Conservation (phyloP, 2,113 vertebrate species). For the Nanorana parkeri region DNA sequence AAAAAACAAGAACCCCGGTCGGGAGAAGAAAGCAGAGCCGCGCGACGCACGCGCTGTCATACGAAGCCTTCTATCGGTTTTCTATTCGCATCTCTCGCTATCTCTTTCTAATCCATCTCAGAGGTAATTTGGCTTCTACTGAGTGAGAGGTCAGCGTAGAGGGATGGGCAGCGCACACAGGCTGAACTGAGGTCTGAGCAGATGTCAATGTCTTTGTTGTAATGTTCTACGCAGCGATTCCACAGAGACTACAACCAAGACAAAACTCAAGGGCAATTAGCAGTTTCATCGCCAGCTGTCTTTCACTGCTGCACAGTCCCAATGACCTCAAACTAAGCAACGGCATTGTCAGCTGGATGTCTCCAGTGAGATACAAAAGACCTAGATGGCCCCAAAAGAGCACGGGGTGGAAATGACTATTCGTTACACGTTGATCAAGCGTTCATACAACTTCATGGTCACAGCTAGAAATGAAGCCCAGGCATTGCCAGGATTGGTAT, state of each 20-base stretch:
- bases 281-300: constrained; percentile 3
- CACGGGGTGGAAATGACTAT: no score
- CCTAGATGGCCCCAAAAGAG: no score
- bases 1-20: no score
- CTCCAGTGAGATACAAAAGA: no score
- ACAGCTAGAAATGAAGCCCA: no score
- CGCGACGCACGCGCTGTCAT: not conserved
- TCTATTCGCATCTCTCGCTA: not conserved
- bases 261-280: constrained; percentile 6
- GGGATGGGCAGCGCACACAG: constrained; percentile 23
- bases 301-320: not conserved
- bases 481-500: no score
- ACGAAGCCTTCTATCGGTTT: not conserved
- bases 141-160: constrained; percentile 33
- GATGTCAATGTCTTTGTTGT: constrained; percentile 7
- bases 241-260: constrained; percentile 4
- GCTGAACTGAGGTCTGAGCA: not conserved
- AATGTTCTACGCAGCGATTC: not conserved
- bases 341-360: not conserved
- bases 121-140: constrained; percentile 25
- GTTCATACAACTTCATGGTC: no score
- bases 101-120: constrained; percentile 17
- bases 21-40: no score
- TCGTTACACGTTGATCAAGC: no score
- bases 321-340: not conserved